Percentiles rank a stretch among this genome's conserved stretches.
These are phyloP conservation scores for Chrysolina americana DNA, from an alignment of 2,888 invertebrate species.

Conservation along the genomic window DNA sequence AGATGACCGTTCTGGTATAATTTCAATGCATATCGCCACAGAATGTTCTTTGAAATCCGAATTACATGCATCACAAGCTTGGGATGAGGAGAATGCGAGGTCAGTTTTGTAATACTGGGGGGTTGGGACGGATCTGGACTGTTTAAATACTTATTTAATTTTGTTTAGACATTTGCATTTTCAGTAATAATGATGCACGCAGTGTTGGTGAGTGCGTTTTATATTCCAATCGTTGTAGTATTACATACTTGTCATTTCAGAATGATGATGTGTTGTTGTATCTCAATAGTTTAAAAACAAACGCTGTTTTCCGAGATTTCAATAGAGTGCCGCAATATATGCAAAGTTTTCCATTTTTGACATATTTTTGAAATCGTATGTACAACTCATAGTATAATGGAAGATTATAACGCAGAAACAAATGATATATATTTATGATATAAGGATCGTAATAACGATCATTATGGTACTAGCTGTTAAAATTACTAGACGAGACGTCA, in stretches of 20 bases:
- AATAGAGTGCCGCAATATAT: too few relatives aligned
- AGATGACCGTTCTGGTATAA: slow-evolving; percentile 3
- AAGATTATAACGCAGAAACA: too few relatives aligned
- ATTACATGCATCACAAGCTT: slow-evolving; percentile 16
- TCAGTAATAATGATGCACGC: slow-evolving; percentile 39
- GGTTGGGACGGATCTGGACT: slow-evolving; percentile 34
- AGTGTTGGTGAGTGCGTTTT: slow-evolving; percentile 34
- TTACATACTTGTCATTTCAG: not conserved
- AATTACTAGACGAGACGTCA: too few relatives aligned
- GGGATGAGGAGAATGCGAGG: slow-evolving; percentile 43
- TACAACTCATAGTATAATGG: too few relatives aligned
- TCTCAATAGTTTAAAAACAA: too few relatives aligned
- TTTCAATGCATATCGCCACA: not conserved
- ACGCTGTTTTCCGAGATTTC: too few relatives aligned
- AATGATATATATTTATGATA: too few relatives aligned
- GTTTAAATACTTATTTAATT: slow-evolving; percentile 25
- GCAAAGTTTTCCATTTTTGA: too few relatives aligned
- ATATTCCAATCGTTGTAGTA: not conserved
- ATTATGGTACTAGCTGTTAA: too few relatives aligned
- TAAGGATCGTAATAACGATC: too few relatives aligned
- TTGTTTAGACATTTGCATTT: slow-evolving; percentile 36
- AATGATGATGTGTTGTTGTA: too few relatives aligned
- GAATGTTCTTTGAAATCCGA: slow-evolving; percentile 20
- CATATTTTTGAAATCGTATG: too few relatives aligned
- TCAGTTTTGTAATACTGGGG: slow-evolving; percentile 45